Evolutionary conservation across 2,888 invertebrate species (phyloP), one percentile per base, ranked within the genome.

Genomic region (Cactoblastis cactorum): DNA sequence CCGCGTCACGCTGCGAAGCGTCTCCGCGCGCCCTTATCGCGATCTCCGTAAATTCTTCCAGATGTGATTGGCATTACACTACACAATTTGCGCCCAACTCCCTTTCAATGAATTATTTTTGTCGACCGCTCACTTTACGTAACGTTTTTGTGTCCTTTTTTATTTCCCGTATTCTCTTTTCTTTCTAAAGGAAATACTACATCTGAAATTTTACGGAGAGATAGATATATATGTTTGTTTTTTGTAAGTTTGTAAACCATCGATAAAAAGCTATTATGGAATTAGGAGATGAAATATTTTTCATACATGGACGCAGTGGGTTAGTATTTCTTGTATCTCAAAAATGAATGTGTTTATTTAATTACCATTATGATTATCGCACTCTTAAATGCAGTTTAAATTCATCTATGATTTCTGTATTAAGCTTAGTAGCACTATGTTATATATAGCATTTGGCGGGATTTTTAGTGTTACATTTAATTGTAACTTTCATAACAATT

Each of bases 261-360:
- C 72, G 75, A 71, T 69, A 63, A 69, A 64, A 74, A 72, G 74
- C 71, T 67, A 76, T 73, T 68, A 87, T 88, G 87, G 85, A 85
- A 73, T 75, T 84, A 81, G 83, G 75, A 50, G 82, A 84, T 61
- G 83, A 83, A 73, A 72, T 77, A 69, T 81, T 75, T 81, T 76
- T 74, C 71, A 72, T 77, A 61, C 68, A 80, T 67, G 83, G 80
- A 81, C 71, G 76, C 70, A 80, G 67, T 59, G 82, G 84, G 86
- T 87, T 86, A 73, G 84, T 86, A 86, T 80, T 59, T 50, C 58
- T 65, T 66, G 56, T 56, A 54, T 50, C 47, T 57, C 12, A 12
- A 17, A 33, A 53, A 51, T 56, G 55, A 50, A 55, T 56, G 54
- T 48, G n/a, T 22, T 24, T 35, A 15, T 3, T 14, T 28, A 9